These are phyloP conservation scores for Epicampocera succincta DNA, from an alignment of 2,888 invertebrate species.

Conservation along the genomic window DNA sequence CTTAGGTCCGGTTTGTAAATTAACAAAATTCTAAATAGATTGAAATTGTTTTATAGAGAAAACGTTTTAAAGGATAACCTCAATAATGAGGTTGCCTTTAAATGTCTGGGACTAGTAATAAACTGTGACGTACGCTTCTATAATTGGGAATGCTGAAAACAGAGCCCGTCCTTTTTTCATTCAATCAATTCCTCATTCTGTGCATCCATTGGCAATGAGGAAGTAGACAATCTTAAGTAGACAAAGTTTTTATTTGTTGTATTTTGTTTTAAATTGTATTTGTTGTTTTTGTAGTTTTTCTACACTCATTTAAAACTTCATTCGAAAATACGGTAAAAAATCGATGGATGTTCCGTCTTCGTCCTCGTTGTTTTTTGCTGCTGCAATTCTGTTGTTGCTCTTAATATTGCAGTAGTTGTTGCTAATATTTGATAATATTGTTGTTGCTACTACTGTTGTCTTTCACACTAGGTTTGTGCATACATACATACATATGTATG, in stretches of 20 bases:
- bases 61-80: not conserved
- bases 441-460: conserved; percentile 40
- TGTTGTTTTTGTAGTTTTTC: conserved; percentile 52
- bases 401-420: conserved; percentile 51
- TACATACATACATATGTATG: not conserved
- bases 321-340: conserved; percentile 66
- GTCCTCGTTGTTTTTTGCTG: conserved; percentile 54
- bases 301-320: conserved; percentile 57
- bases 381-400: conserved; percentile 21
- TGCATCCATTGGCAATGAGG: conserved; percentile 26
- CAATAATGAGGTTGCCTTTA: not conserved
- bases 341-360: conserved; percentile 64
- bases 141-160: conserved; percentile 13
- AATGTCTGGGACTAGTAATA: not conserved
- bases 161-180: conserved; percentile 14
- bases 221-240: conserved; percentile 60
- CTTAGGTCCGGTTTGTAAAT: conserved; percentile 34
- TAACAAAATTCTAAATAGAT: not conserved
- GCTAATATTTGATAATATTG: conserved; percentile 45
- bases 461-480: conserved; percentile 25
- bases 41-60: not conserved
- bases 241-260: conserved; percentile 40
- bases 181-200: conserved; percentile 23
- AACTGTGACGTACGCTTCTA: conserved; percentile 11
- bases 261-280: conserved; percentile 25